Base-by-base conservation (phyloP, 2,888 invertebrate species). In the Nebria salina region DNA sequence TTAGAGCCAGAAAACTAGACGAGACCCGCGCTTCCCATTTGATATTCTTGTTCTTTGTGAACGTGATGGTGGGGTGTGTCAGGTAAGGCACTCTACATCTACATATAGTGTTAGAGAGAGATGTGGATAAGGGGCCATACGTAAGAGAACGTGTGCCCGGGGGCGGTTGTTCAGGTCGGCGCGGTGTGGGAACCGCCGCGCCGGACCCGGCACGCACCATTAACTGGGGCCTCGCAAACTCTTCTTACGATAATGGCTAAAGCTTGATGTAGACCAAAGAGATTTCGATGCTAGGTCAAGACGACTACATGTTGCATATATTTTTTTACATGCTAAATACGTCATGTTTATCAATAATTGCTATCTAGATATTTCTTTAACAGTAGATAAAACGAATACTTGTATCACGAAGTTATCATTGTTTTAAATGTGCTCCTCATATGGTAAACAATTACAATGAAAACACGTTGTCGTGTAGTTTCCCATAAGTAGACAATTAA, bases 121-220 rank as follows among this genome's bases (percentile, higher is more conserved):
- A 9, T 68, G 9, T 6, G 15, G 70, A 26, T 54, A 76, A 25
- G 54, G 54, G 54, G 54, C 54, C 13, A 13, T 54, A 54, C 54
- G 54, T 54, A 54, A 54, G 75, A 65, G 26, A 41, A 64, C 76
- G 76, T 76, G 76, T 76, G 76, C 76, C 76, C 70, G 43, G 76
- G 68, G 76, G 76, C 76, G 76, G 76, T 76, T 13, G 54, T 13
- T 54, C 54, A 54, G 54, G 54, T 54, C 54, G 54, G 54, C 76
- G 54, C 76, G 76, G 42, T 76, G 76, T 76, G 76, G 76, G 76
- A 76, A 76, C 76, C 70, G 7, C 54, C 54, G 54, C 54, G 54
- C 54, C 54, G 43, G 70, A 13, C 20, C 43, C 43, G 25, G 43
- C 76, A 76, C 76, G 68, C 65, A 76, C 76, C 76, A 76, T 41